Evolutionary conservation across 1,140 invertebrate species (phyloP), one percentile per base, ranked within the genome.

Genomic region (Lasaia peninsularis): DNA sequence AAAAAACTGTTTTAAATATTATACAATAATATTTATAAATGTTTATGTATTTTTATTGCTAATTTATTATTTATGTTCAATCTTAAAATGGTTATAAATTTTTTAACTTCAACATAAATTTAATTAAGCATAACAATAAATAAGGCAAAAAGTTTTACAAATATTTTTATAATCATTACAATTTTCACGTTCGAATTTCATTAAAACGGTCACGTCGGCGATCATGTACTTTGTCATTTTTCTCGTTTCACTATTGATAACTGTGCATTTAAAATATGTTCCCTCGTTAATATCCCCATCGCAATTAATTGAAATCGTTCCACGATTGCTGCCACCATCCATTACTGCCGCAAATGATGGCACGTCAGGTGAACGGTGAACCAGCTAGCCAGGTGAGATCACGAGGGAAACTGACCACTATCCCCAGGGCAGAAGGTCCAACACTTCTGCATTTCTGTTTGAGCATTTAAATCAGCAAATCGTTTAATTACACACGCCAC

Each of bases 231-330:
- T 40, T 40, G 14, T 40, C 14, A 40, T 20, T 40, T 40, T 40
- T 40, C 37, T 16, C 16, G 16, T 40, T 40, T 40, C 18, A 40
- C 8, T 44, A 16, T 11, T 44, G 18, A 44, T 16, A 16, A 44
- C 18, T 44, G 40, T 44, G 16, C 40, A 20, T 16, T 44, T 44
- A 44, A 44, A 44, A 44, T 44, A 44, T 44, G 40, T 44, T 14
- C 35, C 18, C 40, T 44, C 33, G 59, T 55, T 33, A 50, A 58
- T 59, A 59, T 56, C 52, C 48, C 62, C 33, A 32, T 31, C 37
- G 35, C 48, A 52, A 56, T 63, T 60, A 63, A 63, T 63, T 56
- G 56, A 49, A 56, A 60, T 33, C 53, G 62, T 33, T 55, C 40
- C 52, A 48, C 48, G 57, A 63, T 59, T 53, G 40, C 40, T 53